Evolutionary conservation across 2,113 vertebrate species (phyloP).

Genomic region (Neolamprologus sp.): DNA sequence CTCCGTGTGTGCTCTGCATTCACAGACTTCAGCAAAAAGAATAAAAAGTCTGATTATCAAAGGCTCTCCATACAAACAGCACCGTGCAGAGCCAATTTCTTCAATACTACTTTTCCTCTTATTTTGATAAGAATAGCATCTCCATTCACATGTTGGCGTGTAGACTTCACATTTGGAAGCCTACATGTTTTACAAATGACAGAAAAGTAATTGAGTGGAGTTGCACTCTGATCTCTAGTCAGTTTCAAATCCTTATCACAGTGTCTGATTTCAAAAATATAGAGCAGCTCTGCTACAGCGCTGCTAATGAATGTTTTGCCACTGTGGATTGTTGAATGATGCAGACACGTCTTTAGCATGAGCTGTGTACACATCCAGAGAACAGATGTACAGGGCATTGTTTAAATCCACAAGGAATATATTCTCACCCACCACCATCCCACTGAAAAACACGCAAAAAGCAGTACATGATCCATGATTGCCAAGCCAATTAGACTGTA

Average conservation of each 20-base stretch:
- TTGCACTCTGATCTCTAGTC: conserved; percentile 42
- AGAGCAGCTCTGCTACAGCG: conserved; percentile 6
- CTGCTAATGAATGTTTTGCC: conserved; percentile 31
- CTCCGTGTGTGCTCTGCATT: conserved; percentile 24
- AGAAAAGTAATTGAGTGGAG: conserved; percentile 33
- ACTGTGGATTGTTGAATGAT: neutral
- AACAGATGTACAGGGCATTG: conserved; percentile 22
- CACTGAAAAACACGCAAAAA: neutral
- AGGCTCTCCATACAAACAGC: conserved; percentile 13
- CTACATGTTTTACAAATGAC: conserved; percentile 8
- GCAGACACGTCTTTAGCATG: conserved; percentile 38
- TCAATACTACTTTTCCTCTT: neutral
- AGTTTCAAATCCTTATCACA: conserved; percentile 41
- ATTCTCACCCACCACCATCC: neutral
- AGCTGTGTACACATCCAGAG: conserved; percentile 7
- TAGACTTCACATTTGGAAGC: neutral
- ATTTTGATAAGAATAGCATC: neutral
- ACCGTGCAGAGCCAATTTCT: conserved; percentile 6
- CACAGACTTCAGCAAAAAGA: conserved; percentile 25
- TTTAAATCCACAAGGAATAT: conserved; percentile 3
- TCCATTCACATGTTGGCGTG: neutral
- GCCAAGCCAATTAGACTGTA: conserved; percentile 29
- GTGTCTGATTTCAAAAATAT: conserved; percentile 31
- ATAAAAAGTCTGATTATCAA: conserved; percentile 53
- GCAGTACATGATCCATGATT: neutral